A percentile compares a stretch with the other conserved stretches of the same genome.
Evolutionary conservation across 2,888 invertebrate genomes (phyloP).

Genomic region (Limnephilus marmoratus): DNA sequence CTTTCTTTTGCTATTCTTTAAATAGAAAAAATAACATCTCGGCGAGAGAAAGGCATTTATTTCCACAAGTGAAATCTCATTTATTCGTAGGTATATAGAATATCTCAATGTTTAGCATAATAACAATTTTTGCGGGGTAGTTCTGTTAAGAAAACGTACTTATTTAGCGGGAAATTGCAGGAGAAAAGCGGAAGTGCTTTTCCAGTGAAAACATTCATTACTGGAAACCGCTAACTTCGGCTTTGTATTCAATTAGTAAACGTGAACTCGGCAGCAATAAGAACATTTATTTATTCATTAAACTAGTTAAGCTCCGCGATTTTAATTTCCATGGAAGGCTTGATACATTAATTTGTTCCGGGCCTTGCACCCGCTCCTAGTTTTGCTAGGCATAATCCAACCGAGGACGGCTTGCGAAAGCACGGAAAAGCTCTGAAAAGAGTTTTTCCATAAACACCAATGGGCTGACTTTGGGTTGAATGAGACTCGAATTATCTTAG

Average conservation of each 20-base stretch:
- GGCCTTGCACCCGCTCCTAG: conserved; percentile 7
- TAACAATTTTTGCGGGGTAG: neutral
- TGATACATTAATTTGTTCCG: conserved; percentile 54
- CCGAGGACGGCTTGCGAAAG: neutral
- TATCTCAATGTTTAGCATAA: neutral
- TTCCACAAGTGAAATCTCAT: neutral
- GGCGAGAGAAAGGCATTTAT: neutral
- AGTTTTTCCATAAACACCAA: conserved; percentile 52
- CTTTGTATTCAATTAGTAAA: conserved; percentile 13
- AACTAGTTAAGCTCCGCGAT: conserved; percentile 37
- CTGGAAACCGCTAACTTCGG: conserved; percentile 20
- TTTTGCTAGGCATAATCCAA: neutral
- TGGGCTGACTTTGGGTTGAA: conserved; percentile 56
- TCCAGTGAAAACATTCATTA: conserved; percentile 24
- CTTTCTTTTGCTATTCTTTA: neutral
- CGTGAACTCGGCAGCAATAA: conserved; percentile 33
- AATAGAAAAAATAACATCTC: conserved; percentile 7
- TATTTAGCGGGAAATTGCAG: neutral
- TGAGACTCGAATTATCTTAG: conserved; percentile 64
- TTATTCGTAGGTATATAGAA: neutral
- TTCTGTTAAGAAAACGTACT: neutral
- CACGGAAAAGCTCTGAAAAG: conserved; percentile 44
- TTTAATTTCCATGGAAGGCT: conserved; percentile 32
- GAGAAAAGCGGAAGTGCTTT: neutral
- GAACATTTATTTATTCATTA: conserved; percentile 22